A percentile compares a stretch with the other conserved stretches of the same genome.
Evolutionary conservation across 92 coral and sea anemone species (phyloP).

Genomic region (Desmophyllum pertusum): DNA sequence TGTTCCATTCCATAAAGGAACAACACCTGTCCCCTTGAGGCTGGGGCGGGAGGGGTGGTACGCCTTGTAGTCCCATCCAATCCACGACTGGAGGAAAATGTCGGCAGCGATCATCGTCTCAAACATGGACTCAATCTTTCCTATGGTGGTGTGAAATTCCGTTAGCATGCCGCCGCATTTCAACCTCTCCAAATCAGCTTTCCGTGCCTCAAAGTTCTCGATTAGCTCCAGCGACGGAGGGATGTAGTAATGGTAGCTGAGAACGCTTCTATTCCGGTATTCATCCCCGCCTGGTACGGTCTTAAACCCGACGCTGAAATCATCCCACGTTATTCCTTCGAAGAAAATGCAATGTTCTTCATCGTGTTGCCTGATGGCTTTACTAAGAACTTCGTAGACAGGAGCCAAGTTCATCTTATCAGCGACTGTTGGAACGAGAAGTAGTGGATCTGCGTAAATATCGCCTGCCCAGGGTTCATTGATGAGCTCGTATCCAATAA

Average conservation of each 20-base stretch:
- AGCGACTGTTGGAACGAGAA: constrained; percentile 83
- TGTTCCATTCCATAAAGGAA: constrained; percentile 69
- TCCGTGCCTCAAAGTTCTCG: constrained; percentile 74
- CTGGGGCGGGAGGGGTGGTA: constrained; percentile 56
- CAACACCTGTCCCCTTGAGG: constrained; percentile 37
- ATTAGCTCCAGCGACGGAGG: constrained; percentile 65
- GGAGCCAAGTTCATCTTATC: constrained; percentile 88
- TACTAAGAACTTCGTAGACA: constrained; percentile 84
- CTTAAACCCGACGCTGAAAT: constrained; percentile 89
- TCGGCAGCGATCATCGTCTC: constrained; percentile 89
- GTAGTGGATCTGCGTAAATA: constrained; percentile 81
- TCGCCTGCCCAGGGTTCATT: constrained; percentile 99
- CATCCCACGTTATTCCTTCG: constrained; percentile 97
- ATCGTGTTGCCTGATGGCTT: constrained; percentile 86
- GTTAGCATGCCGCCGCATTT: constrained; percentile 96
- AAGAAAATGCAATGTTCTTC: constrained; percentile 88
- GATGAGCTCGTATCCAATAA: constrained; percentile 92
- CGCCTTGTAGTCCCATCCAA: constrained; percentile 95
- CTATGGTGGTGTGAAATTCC: constrained; percentile 66
- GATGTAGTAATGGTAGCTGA: constrained; percentile 90
- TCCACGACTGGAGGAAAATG: constrained; percentile 84
- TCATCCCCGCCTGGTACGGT: constrained; percentile 88
- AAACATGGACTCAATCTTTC: constrained; percentile 52
- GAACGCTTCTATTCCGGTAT: constrained; percentile 87
- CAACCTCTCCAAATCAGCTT: constrained; percentile 66